Base-by-base conservation (phyloP, 1,140 invertebrate genomes). In the Zophobas morio region DNA sequence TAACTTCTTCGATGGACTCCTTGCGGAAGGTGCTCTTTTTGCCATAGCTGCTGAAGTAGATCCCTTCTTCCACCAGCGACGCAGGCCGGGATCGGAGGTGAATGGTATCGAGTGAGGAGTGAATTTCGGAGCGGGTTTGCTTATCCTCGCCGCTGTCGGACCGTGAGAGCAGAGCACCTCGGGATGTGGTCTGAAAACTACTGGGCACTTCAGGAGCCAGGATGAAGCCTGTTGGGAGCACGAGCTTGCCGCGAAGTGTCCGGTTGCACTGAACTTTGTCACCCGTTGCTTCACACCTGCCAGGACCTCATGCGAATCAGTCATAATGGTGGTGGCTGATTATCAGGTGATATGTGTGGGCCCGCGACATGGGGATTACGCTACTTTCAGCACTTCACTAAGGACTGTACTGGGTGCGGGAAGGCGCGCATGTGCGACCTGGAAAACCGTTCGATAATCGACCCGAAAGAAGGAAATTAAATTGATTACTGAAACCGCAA, bases 191-290 rank as follows among this genome's bases (percentile, higher is more conserved):
- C 73, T 82, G 80, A 35, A 82, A 72, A 60, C 76, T 77, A 73
- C 34, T 77, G 57, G 82, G 81, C 42, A 81, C 82, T 73, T 83
- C 82, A 74, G 82, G 83, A 81, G 83, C 83, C 83, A 84, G 82
- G 78, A 71, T 83, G 83, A 78, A 42, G 80, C 71, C 53, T 77
- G 66, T 53, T 66, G 42, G 73, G 66, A 70, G 39, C 77, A 75
- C 71, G 74, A 78, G 80, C 47, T 74, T 56, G 66, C 77, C 60
- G 66, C 77, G 53, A 54, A 81, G 49, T 66, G 80, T 77, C 76
- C 47, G 53, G 70, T 75, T 66, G 70, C 66, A 72, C 74, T 56
- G 49, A 60, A 72, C 40, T 40, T 74, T 75, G 60, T 70, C 40
- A 78, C 40, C 63, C 70, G 66, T 78, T 33, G 60, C 70, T 78